phyloP scores from a whole-genome alignment of 2,888 invertebrate genomes.

The Machimus atricapillus region DNA sequence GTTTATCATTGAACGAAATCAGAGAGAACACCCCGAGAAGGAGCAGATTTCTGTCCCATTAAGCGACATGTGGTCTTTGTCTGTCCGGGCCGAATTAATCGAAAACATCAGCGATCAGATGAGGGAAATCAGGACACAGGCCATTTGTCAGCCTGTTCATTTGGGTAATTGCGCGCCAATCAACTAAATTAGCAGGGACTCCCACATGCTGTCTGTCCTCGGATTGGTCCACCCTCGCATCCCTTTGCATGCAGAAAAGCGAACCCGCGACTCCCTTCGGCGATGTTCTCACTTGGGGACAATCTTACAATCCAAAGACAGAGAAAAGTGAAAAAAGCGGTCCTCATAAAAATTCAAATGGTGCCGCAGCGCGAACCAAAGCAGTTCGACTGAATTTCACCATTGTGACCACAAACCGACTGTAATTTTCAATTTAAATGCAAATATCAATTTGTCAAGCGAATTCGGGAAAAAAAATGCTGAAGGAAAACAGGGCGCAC shows the following conservation, averaged over 20 bases:
- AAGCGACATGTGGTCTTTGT: constrained; percentile 50
- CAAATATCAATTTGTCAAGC: constrained; percentile 64
- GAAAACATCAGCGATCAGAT: background rate
- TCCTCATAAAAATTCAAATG: constrained; percentile 41
- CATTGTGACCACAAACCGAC: constrained; percentile 59
- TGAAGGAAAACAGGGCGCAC: background rate
- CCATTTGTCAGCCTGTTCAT: constrained; percentile 62
- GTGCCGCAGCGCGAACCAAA: background rate
- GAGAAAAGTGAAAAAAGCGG: background rate
- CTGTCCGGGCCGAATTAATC: constrained; percentile 36
- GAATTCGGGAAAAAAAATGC: constrained; percentile 39
- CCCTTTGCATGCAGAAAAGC: background rate
- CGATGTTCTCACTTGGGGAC: constrained; percentile 30
- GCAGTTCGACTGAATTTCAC: constrained; percentile 60
- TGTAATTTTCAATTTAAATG: constrained; percentile 64
- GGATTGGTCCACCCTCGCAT: background rate
- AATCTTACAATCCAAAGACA: background rate
- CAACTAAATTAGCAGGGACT: constrained; percentile 61
- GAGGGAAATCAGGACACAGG: constrained; percentile 48
- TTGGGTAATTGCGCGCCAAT: constrained; percentile 62
- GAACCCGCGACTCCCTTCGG: background rate
- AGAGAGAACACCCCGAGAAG: background rate
- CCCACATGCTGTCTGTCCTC: constrained; percentile 43
- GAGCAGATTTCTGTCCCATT: constrained; percentile 40
- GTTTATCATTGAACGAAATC: constrained; percentile 12